phyloP scores from a whole-genome alignment of 2,797 vertebrate species.

The Pyrocephalus nanus region DNA sequence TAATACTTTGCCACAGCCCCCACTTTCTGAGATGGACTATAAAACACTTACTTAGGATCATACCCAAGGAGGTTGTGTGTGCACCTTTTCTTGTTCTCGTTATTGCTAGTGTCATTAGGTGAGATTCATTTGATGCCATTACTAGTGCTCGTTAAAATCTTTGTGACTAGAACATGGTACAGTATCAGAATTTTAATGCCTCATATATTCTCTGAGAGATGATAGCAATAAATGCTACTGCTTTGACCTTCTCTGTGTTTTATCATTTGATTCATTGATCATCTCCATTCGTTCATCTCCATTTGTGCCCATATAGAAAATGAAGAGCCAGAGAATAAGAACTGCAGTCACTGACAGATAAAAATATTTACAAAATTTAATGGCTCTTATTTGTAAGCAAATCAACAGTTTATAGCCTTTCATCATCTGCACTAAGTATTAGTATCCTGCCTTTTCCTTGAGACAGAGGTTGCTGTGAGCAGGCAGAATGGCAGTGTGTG shows the following conservation, averaged over 20 bases:
- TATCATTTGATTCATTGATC: constrained; percentile 51
- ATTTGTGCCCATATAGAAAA: background rate
- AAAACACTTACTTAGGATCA: constrained; percentile 6
- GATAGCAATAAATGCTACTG: constrained; percentile 61
- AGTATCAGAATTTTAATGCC: constrained; percentile 65
- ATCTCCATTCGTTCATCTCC: background rate
- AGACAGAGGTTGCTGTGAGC: background rate
- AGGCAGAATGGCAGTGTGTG: background rate
- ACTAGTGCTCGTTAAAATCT: constrained; percentile 54
- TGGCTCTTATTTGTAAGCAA: background rate
- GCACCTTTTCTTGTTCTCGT: constrained; percentile 8
- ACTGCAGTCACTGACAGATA: background rate
- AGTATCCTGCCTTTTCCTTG: background rate
- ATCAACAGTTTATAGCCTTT: constrained; percentile 1
- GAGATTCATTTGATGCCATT: constrained; percentile 54
- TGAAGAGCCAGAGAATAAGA: background rate
- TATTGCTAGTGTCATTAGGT: constrained; percentile 44
- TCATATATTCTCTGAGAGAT: constrained; percentile 63
- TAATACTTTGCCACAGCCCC: background rate
- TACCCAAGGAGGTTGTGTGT: background rate
- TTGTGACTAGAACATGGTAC: constrained; percentile 64
- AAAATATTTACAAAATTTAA: constrained; percentile 29
- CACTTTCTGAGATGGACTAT: background rate
- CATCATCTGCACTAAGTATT: background rate
- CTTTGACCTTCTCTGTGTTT: constrained; percentile 64